These are phyloP conservation scores for Maniola jurtina DNA, from an alignment of 1,140 invertebrate genomes.

Conservation along the genomic window DNA sequence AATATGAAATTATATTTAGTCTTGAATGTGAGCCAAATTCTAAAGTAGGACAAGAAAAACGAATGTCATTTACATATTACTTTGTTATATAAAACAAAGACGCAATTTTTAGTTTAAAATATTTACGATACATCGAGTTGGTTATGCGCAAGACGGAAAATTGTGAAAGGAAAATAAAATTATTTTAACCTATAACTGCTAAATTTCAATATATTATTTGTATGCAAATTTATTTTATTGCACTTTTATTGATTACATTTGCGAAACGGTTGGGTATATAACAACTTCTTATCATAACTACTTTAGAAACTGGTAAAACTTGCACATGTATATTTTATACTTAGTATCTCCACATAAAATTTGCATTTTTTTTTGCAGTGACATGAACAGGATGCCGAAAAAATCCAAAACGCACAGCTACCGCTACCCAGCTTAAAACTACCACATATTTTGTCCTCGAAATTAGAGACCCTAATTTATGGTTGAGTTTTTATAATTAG, in stretches of 20 bases:
- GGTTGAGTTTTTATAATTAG: too few species aligned
- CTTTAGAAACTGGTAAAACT: too few species aligned
- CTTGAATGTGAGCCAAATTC: neutral
- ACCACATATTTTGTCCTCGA: too few species aligned
- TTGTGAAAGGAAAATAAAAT: neutral
- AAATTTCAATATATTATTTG: neutral
- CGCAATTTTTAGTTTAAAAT: neutral
- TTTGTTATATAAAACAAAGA: neutral
- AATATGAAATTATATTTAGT: neutral
- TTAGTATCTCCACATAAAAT: too few species aligned
- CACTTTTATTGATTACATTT: neutral
- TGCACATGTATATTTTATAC: too few species aligned
- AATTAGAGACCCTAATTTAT: too few species aligned
- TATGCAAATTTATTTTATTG: neutral
- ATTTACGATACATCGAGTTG: neutral
- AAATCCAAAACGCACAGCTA: too few species aligned
- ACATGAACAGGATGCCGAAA: too few species aligned
- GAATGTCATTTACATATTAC: neutral
- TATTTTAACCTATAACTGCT: neutral
- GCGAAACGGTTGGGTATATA: too few species aligned
- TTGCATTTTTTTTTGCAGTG: too few species aligned
- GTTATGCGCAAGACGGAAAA: neutral
- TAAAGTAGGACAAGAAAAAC: slow-evolving; percentile 10
- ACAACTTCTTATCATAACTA: too few species aligned
- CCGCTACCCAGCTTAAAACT: too few species aligned